Percentiles rank a stretch among this genome's conserved stretches.
Evolutionary conservation across 2,797 vertebrate species (phyloP).

Genomic region (Knipowitschia caucasica): DNA sequence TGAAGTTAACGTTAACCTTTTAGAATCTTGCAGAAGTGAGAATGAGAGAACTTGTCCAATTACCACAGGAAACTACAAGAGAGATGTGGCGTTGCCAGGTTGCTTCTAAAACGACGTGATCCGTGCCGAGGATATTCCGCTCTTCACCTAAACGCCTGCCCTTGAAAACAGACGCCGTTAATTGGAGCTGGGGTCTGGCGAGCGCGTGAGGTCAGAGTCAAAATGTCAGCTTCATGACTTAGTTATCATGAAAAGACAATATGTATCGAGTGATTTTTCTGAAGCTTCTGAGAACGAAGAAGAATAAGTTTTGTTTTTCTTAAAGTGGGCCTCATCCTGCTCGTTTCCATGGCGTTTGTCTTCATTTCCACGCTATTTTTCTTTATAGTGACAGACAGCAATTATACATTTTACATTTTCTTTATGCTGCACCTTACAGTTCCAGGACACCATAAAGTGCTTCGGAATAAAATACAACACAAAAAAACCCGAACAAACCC

Average conservation of each 20-base stretch:
- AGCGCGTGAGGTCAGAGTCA: neutral
- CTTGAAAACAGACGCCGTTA: conserved; percentile 4
- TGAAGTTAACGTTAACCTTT: neutral
- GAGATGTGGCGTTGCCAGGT: neutral
- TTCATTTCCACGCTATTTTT: too few species aligned
- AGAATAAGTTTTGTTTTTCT: too few species aligned
- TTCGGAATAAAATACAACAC: too few species aligned
- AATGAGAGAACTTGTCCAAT: conserved; percentile 4
- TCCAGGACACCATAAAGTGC: too few species aligned
- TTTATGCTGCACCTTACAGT: too few species aligned
- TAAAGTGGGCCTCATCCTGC: too few species aligned
- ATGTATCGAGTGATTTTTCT: too few species aligned
- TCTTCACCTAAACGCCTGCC: neutral
- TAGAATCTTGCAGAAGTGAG: neutral
- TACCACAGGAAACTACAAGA: neutral
- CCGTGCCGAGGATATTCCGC: neutral
- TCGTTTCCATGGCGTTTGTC: too few species aligned
- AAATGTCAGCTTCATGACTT: neutral
- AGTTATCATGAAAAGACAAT: conserved; percentile 1
- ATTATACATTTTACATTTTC: too few species aligned
- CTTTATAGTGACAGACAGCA: too few species aligned
- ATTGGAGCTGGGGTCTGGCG: neutral
- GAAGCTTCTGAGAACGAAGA: too few species aligned
- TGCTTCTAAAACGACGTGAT: neutral
- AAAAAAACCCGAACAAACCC: too few species aligned